Conservation (phyloP, 2,113 vertebrate species). For the Otocyon megalotis region DNA sequence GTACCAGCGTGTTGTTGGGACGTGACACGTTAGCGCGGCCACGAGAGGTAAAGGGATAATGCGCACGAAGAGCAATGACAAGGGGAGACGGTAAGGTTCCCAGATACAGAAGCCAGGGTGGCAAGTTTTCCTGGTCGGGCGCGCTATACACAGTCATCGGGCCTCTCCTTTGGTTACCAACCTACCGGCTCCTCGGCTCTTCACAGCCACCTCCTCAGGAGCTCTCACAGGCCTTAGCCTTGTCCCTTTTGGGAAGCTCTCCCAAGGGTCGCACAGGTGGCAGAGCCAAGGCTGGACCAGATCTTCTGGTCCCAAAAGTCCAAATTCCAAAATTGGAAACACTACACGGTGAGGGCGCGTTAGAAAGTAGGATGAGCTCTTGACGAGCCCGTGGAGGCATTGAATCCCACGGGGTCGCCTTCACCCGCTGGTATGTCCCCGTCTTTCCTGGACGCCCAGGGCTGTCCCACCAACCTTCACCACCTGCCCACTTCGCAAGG, state of each 20-base stretch:
- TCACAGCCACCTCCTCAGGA: not conserved
- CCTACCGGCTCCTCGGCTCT: not conserved
- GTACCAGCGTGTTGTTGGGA: not conserved
- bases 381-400: not conserved
- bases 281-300: not conserved
- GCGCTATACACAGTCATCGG: not conserved
- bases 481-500: not conserved
- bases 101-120: not conserved
- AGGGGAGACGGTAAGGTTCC: not conserved
- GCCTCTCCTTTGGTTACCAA: not conserved
- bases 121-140: not conserved
- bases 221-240: not conserved
- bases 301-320: not conserved
- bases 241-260: not conserved
- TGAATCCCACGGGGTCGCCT: not conserved
- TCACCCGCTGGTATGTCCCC: not conserved
- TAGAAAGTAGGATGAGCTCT: not conserved
- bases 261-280: not conserved
- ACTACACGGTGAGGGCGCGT: not conserved
- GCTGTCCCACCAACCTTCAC: not conserved
- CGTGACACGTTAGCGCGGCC: not conserved
- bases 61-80: not conserved
- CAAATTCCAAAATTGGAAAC: slow-evolving; percentile 27
- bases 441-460: not conserved
- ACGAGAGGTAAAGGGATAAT: not conserved